Evolutionary conservation across 2,888 invertebrate species (phyloP).

Genomic region (Entomobrya proxima): DNA sequence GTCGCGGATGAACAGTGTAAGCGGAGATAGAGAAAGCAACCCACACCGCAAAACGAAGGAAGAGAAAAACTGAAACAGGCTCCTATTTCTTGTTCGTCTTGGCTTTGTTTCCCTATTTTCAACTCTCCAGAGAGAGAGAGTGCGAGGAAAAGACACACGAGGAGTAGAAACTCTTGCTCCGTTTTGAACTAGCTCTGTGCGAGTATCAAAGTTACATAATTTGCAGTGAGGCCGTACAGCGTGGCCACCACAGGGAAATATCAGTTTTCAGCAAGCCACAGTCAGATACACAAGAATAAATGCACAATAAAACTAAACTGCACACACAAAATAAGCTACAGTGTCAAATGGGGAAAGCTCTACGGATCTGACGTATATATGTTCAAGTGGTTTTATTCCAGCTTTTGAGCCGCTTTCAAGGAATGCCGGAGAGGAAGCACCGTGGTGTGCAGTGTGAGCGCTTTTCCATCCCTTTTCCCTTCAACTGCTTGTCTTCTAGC

Average conservation of each 20-base stretch:
- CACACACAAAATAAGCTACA: constrained; percentile 10
- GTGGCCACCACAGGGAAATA: constrained; percentile 19
- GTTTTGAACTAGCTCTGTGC: neutral
- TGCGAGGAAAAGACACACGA: neutral
- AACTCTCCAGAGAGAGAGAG: constrained; percentile 16
- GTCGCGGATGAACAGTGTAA: neutral
- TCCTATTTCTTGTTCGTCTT: too few relatives aligned
- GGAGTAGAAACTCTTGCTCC: neutral
- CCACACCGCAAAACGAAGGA: constrained; percentile 6
- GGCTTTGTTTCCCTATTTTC: too few relatives aligned
- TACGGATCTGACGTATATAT: too few relatives aligned
- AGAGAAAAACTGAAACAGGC: constrained; percentile 30
- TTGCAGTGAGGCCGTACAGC: neutral
- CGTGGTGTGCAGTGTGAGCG: neutral
- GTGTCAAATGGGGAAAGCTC: constrained; percentile 19
- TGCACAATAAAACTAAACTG: neutral
- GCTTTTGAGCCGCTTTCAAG: constrained; percentile 25
- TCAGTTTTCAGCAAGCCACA: neutral
- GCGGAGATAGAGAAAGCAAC: neutral
- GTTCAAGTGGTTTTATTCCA: neutral
- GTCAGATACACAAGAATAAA: neutral
- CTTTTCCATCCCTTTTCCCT: neutral
- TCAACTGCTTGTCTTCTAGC: neutral
- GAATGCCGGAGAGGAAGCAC: neutral
- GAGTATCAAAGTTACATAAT: constrained; percentile 30